Conservation (phyloP, 1,140 invertebrate species). For the Oppia nitens region DNA sequence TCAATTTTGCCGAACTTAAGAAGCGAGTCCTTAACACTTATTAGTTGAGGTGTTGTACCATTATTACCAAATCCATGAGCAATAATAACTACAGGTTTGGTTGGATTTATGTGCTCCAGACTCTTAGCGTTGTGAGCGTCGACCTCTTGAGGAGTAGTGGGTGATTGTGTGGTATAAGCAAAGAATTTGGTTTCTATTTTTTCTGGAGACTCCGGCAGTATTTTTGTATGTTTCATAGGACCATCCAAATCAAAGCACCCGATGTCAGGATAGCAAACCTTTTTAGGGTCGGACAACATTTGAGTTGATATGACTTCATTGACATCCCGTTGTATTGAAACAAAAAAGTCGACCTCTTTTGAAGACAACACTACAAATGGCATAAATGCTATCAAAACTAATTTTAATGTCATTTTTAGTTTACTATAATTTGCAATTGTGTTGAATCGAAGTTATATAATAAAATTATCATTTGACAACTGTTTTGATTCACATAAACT, state of each 20-base stretch:
- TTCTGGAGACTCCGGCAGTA: constrained; percentile 23
- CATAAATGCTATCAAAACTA: not conserved
- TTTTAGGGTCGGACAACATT: not conserved
- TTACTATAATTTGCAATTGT: too few species aligned
- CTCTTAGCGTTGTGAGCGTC: not conserved
- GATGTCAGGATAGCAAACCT: constrained; percentile 26
- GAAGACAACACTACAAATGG: not conserved
- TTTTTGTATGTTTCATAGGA: constrained; percentile 23
- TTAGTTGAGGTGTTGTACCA: constrained; percentile 21
- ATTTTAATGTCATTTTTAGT: not conserved
- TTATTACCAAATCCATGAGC: constrained; percentile 28
- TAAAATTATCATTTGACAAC: too few species aligned
- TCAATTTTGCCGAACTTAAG: constrained; percentile 17
- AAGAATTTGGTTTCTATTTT: constrained; percentile 24
- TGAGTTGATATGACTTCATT: too few species aligned
- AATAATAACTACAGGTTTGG: constrained; percentile 22
- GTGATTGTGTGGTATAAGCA: constrained; percentile 22
- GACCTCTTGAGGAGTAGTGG: constrained; percentile 18
- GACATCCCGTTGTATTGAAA: too few species aligned
- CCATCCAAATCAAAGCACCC: constrained; percentile 26
- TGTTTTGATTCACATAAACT: too few species aligned
- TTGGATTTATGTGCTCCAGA: not conserved
- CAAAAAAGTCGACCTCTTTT: too few species aligned
- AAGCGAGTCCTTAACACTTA: not conserved
- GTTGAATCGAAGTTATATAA: too few species aligned